Percentiles rank a stretch among this genome's conserved stretches.
Conservation (phyloP, 2,797 vertebrate species). For the Hydrophis major region DNA sequence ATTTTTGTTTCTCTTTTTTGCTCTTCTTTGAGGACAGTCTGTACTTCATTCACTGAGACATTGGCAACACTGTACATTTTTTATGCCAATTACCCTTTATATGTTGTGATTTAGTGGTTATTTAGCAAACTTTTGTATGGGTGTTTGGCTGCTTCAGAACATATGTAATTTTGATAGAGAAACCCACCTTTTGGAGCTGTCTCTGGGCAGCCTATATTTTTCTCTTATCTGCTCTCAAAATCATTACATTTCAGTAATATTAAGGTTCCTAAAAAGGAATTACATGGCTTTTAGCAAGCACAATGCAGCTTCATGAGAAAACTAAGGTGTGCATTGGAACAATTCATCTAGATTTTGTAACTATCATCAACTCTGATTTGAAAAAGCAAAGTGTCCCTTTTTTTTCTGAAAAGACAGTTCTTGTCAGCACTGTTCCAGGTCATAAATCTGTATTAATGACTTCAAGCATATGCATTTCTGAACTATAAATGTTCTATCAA, state of each 20-base stretch:
- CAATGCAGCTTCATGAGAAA: neutral
- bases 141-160: neutral
- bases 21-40: neutral
- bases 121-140: neutral
- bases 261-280: neutral
- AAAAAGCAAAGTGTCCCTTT: neutral
- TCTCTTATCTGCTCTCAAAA: neutral
- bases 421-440: neutral
- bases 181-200: neutral
- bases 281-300: neutral
- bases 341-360: neutral
- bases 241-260: neutral
- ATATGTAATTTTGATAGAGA: neutral
- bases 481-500: neutral
- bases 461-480: neutral
- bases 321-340: neutral
- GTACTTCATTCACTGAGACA: neutral
- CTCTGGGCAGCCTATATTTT: neutral
- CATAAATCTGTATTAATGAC: constrained; percentile 7
- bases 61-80: neutral
- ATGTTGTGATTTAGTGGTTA: neutral
- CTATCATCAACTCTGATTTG: neutral
- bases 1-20: constrained; percentile 3
- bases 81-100: constrained; percentile 11
- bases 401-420: neutral